Evolutionary conservation across 1,140 invertebrate species (phyloP), one percentile per base, ranked within the genome.

Genomic region (Drosophila asahinai): DNA sequence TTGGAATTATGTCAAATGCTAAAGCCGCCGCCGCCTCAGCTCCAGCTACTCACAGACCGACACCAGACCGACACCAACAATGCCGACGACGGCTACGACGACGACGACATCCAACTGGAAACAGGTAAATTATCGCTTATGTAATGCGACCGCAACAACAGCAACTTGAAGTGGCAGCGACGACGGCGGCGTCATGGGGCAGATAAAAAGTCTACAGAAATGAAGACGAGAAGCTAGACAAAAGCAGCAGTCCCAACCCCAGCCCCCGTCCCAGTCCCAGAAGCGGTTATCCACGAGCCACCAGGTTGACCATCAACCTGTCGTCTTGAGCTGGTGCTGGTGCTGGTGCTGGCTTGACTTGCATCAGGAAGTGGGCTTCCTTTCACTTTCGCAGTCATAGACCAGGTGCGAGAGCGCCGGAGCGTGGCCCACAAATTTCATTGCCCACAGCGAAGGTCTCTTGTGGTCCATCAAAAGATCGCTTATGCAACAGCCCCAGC

Each of bases 71-170:
- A 25, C 22, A 25, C 22, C 66, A 78, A 79, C 65, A 68, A 77
- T 30, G 51, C 36, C 75, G 49, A 60, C 55, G 43, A 42, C 72
- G 19, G 30, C 22, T 33, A 70, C 67, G 48, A 54, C 79, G 72
- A 64, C 84, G 48, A 54, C 79, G 72, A 67, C 84, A 84, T 80
- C 84, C 68, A 63, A 80, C 71, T 81, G 73, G 60, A 89, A 90
- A 90, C 86, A 71, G 86, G 86, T 90, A 90, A 90, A 90, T 80
- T 91, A 67, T 77, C 76, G 86, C 79, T 90, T 90, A 91, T 90
- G 86, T 91, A 90, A 90, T 66, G 58, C 72, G 81, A 77, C 76
- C 70, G 62, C 77, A 83, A 54, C 60, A 71, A 42, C 70, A 22
- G 45, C 36, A 66, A 48, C 43, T 27, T 15, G 7, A 58, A 63